These are phyloP conservation scores for Strix uralensis DNA, from an alignment of 2,113 vertebrate genomes.

Conservation along the genomic window DNA sequence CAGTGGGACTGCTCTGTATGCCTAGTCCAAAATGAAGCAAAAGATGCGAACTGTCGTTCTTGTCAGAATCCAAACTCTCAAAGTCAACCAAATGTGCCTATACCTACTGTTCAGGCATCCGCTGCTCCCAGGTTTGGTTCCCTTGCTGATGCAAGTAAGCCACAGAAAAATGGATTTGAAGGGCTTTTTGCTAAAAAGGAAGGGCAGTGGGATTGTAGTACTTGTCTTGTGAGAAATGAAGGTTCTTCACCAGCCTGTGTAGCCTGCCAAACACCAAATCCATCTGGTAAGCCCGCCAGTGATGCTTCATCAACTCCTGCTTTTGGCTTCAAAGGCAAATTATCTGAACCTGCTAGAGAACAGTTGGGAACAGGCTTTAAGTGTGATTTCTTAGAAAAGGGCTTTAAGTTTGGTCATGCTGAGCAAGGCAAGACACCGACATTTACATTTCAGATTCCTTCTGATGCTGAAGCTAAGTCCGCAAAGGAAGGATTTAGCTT, in stretches of 20 bases:
- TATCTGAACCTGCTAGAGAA: conserved; percentile 67
- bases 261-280: conserved; percentile 77
- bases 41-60: conserved; percentile 67
- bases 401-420: conserved; percentile 83
- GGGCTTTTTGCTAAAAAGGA: conserved; percentile 80
- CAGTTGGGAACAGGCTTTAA: conserved; percentile 78
- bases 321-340: conserved; percentile 73
- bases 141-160: conserved; percentile 14
- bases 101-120: not conserved
- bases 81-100: not conserved
- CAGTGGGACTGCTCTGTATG: conserved; percentile 83
- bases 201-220: conserved; percentile 84
- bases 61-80: conserved; percentile 73
- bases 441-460: conserved; percentile 78
- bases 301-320: conserved; percentile 66
- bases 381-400: conserved; percentile 70
- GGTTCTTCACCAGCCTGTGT: conserved; percentile 70
- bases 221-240: conserved; percentile 81
- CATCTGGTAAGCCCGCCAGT: conserved; percentile 64
- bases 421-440: conserved; percentile 73
- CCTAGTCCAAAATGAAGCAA: conserved; percentile 76
- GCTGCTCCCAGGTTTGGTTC: conserved; percentile 1
- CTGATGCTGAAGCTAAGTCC: conserved; percentile 68
- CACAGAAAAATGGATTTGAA: conserved; percentile 70
- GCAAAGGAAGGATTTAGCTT: conserved; percentile 82